Conservation (phyloP, 2,797 vertebrate genomes). For the Naso thynnoides region DNA sequence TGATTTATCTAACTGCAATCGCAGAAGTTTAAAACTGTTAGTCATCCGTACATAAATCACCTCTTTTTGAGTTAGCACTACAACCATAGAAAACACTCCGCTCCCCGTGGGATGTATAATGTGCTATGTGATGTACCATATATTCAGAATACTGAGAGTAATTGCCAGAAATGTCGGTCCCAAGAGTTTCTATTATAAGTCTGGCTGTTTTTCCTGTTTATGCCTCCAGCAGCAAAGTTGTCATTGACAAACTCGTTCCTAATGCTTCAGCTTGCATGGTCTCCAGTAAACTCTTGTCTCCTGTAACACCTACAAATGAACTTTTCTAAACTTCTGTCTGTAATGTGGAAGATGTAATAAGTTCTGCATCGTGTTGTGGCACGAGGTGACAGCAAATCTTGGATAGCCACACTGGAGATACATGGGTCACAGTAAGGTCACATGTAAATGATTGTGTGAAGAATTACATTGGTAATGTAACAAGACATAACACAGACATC, state of each 20-base stretch:
- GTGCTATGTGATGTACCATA: constrained; percentile 21
- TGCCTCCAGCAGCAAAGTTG: constrained; percentile 18
- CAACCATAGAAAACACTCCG: constrained; percentile 1
- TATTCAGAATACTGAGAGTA: constrained; percentile 8
- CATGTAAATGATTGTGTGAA: constrained; percentile 77
- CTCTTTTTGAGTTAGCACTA: neutral
- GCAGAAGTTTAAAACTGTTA: neutral
- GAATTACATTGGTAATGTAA: constrained; percentile 80
- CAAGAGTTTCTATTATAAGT: constrained; percentile 29
- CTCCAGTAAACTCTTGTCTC: constrained; percentile 50
- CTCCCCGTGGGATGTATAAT: constrained; percentile 11
- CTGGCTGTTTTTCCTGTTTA: neutral
- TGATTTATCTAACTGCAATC: neutral
- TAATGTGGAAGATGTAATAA: constrained; percentile 42
- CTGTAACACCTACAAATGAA: constrained; percentile 60
- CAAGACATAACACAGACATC: constrained; percentile 77
- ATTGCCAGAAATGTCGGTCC: constrained; percentile 29
- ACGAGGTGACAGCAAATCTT: constrained; percentile 57
- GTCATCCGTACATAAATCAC: neutral
- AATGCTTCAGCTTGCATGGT: constrained; percentile 5
- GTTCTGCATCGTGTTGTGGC: constrained; percentile 44
- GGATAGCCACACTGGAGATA: constrained; percentile 54
- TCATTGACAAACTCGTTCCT: constrained; percentile 6
- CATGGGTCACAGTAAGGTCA: constrained; percentile 68
- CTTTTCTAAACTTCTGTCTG: constrained; percentile 62